phyloP scores from a whole-genome alignment of 2,888 invertebrate genomes.

The Toxonevra muliebris region DNA sequence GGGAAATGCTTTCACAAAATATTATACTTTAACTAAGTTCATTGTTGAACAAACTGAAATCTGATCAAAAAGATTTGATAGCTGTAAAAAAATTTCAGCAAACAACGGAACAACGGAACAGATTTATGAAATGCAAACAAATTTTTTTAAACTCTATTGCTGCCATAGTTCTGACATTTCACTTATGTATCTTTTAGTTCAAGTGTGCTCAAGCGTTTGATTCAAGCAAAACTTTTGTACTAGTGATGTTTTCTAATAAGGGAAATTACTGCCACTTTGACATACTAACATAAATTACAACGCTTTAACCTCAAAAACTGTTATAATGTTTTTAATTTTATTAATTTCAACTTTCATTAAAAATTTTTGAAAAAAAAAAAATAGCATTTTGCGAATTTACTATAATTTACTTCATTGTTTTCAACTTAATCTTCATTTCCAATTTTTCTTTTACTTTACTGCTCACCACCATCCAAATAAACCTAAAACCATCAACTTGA shows the following conservation, averaged over 20 bases:
- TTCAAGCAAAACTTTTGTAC: too few species aligned
- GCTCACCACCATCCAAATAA: not conserved
- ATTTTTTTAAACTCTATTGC: not conserved
- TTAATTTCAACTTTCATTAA: not conserved
- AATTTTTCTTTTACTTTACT: not conserved
- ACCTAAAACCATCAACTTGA: conserved; percentile 20
- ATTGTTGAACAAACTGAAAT: too few species aligned
- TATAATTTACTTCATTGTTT: conserved; percentile 33
- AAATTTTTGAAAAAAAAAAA: not conserved
- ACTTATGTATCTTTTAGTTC: too few species aligned
- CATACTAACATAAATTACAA: too few species aligned
- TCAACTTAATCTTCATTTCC: conserved; percentile 22
- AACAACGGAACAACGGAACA: not conserved
- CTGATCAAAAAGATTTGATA: too few species aligned
- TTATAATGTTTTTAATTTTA: not conserved
- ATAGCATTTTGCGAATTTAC: conserved; percentile 24
- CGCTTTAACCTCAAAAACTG: too few species aligned
- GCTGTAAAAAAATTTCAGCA: too few species aligned
- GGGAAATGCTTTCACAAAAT: too few species aligned
- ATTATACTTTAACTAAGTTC: too few species aligned
- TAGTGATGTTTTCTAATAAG: too few species aligned
- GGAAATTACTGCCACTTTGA: too few species aligned
- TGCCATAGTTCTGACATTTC: not conserved
- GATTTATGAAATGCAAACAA: not conserved
- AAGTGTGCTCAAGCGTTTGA: too few species aligned